Evolutionary conservation across 2,113 vertebrate genomes (phyloP).

Genomic region (Thomomys bottae): DNA sequence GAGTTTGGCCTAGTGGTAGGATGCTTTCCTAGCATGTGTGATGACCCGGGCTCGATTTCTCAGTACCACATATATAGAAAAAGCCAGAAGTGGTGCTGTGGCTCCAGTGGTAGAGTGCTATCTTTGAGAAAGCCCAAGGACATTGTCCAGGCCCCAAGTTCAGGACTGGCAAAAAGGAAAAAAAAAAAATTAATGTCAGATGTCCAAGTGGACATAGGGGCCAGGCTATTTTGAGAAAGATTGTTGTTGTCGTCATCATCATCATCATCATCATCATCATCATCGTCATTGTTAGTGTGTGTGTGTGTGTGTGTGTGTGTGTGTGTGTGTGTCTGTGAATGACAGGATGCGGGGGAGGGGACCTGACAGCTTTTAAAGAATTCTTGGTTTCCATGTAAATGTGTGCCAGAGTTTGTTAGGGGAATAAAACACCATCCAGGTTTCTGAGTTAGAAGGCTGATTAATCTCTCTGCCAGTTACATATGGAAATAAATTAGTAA

Average conservation of each 20-base stretch:
- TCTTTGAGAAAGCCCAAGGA: too few species aligned
- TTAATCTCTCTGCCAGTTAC: constrained; percentile 89
- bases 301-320: not conserved
- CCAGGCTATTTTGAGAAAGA: not conserved
- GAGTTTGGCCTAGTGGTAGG: too few species aligned
- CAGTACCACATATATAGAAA: too few species aligned
- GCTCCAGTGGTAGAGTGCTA: too few species aligned
- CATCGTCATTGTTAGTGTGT: not conserved
- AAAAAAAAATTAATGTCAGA: not conserved
- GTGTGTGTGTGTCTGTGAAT: not conserved
- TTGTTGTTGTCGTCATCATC: too few species aligned
- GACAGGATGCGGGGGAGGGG: too few species aligned
- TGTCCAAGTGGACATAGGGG: not conserved
- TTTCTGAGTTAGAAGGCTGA: constrained; percentile 86
- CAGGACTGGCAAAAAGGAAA: too few species aligned
- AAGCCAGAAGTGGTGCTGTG: too few species aligned
- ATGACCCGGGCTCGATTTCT: too few species aligned
- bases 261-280: too few species aligned
- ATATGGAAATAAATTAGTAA: constrained; percentile 91
- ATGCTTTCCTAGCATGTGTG: too few species aligned
- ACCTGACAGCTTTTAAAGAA: constrained; percentile 73
- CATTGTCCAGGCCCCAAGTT: too few species aligned
- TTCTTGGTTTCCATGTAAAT: constrained; percentile 77
- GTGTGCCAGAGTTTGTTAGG: constrained; percentile 76
- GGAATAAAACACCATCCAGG: constrained; percentile 81